These are phyloP conservation scores for Apolygus lucorum DNA, from an alignment of 1,140 invertebrate genomes.

Conservation along the genomic window DNA sequence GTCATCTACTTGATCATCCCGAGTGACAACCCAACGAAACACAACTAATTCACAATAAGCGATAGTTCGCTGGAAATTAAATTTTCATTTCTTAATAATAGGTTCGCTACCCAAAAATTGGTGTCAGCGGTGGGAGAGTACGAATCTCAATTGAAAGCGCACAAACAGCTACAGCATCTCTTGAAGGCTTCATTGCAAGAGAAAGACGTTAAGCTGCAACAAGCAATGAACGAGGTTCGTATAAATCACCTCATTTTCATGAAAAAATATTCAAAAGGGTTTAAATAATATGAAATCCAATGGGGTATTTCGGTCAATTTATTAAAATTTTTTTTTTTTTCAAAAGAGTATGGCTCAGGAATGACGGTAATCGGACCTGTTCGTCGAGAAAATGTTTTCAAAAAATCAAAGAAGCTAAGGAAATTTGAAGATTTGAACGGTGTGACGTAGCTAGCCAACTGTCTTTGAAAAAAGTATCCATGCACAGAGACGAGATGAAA, in stretches of 20 bases:
- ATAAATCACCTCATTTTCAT: no score
- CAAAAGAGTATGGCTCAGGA: no score
- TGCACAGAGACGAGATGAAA: no score
- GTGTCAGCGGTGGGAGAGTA: not conserved
- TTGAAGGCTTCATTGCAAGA: not conserved
- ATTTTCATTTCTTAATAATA: not conserved
- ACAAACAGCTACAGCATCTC: not conserved
- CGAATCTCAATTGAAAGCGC: not conserved
- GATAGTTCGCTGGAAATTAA: not conserved
- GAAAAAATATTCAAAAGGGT: not conserved
- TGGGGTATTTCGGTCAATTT: not conserved
- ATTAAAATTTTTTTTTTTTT: not conserved
- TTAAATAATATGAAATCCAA: not conserved
- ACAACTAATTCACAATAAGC: no score
- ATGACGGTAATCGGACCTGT: no score
- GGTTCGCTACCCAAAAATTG: conserved; percentile 7
- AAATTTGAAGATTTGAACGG: no score
- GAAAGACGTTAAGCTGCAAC: not conserved
- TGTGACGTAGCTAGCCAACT: no score
- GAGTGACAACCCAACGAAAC: no score
- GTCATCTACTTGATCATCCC: no score
- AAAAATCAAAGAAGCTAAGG: no score
- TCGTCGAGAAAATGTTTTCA: not conserved
- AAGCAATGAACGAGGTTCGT: not conserved
- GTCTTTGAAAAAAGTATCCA: no score